phyloP scores from a whole-genome alignment of 2,113 vertebrate species.

The Charadrius vociferus region DNA sequence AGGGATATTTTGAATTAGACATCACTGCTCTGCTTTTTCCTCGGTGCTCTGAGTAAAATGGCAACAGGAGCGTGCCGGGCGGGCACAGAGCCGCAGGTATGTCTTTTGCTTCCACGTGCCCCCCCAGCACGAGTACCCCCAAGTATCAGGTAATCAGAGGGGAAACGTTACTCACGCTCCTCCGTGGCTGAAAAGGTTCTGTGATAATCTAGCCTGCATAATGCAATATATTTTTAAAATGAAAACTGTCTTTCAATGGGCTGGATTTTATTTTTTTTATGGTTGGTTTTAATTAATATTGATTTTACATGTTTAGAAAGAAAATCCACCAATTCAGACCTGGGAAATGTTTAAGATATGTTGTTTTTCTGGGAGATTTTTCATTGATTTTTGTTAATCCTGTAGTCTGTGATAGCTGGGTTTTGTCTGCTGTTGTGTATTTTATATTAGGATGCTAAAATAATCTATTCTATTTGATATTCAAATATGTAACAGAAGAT shows the following conservation, averaged over 20 bases:
- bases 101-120: neutral
- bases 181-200: fast-evolving
- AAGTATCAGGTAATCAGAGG: neutral
- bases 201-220: neutral
- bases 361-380: neutral
- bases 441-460: neutral
- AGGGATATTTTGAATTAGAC: neutral
- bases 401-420: neutral
- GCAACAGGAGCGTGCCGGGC: fast-evolving
- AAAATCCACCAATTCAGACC: neutral
- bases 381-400: neutral
- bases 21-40: neutral
- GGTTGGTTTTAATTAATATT: neutral
- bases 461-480: neutral
- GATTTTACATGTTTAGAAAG: neutral
- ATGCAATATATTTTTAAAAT: neutral
- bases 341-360: neutral
- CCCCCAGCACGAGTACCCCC: neutral
- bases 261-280: neutral
- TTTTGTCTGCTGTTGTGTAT: neutral
- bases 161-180: neutral
- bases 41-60: neutral
- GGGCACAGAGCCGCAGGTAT: fast-evolving
- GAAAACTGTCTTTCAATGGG: neutral
- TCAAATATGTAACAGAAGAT: neutral